Conservation (phyloP, 2,888 invertebrate species). For the Eudemis profundana region DNA sequence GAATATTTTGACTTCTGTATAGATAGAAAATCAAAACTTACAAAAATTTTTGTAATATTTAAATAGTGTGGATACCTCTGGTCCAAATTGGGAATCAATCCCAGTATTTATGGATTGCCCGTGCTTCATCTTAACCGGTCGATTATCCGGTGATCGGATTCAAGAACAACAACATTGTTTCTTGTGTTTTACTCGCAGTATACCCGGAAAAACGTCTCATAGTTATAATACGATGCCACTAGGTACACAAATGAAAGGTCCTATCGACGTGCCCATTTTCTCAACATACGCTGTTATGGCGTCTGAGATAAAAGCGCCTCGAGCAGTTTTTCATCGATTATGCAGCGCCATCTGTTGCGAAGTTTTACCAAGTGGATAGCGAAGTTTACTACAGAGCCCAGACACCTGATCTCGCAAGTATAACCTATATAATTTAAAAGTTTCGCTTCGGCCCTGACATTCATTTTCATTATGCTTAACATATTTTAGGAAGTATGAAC, state of each 20-base stretch:
- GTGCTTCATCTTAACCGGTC: too few relatives aligned
- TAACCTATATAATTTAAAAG: conserved; percentile 10
- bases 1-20: too few relatives aligned
- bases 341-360: conserved; percentile 40
- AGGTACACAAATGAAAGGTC: background rate
- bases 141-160: too few relatives aligned
- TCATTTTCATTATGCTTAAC: background rate
- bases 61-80: too few relatives aligned
- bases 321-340: conserved; percentile 35
- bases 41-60: too few relatives aligned
- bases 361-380: conserved; percentile 34
- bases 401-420: conserved; percentile 32
- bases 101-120: too few relatives aligned
- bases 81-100: too few relatives aligned
- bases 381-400: conserved; percentile 28
- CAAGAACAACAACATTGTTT: too few relatives aligned
- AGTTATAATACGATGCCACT: too few relatives aligned
- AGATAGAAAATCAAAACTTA: too few relatives aligned
- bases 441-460: background rate
- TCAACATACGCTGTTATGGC: background rate
- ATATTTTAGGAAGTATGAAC: background rate
- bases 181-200: too few relatives aligned
- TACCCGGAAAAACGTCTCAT: too few relatives aligned
- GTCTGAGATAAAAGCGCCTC: conserved; percentile 23
- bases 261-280: background rate